These are phyloP conservation scores for Drosophila pseudotakahashii DNA, from an alignment of 2,888 invertebrate genomes.

Conservation along the genomic window DNA sequence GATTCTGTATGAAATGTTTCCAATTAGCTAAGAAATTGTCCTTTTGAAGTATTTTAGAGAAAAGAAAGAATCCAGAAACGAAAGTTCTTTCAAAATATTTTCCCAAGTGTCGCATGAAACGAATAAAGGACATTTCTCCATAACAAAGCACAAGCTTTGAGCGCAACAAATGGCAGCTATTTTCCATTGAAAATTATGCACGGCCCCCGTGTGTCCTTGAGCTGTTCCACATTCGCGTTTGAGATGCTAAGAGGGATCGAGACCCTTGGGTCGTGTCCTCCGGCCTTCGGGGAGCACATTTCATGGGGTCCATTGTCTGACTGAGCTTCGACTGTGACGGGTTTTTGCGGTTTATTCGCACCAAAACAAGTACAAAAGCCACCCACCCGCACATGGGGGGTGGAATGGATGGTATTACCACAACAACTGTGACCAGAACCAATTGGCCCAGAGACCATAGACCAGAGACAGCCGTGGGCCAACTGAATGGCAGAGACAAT, in stretches of 20 bases:
- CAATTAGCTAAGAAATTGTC: background rate
- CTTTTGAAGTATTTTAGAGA: background rate
- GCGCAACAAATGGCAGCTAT: conserved; percentile 25
- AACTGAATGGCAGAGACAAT: conserved; percentile 38
- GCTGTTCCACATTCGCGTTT: conserved; percentile 25
- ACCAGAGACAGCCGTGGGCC: conserved; percentile 12
- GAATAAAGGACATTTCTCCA: conserved; percentile 13
- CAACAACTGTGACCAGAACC: conserved; percentile 69
- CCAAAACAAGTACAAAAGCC: conserved; percentile 37
- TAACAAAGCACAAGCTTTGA: conserved; percentile 9
- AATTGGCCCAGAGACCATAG: conserved; percentile 57
- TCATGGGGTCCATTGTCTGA: conserved; percentile 69
- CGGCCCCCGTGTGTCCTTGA: conserved; percentile 16
- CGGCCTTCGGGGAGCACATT: conserved; percentile 37
- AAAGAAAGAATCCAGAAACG: background rate
- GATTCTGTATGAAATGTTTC: background rate
- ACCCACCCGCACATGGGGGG: too few species aligned
- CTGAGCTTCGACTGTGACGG: conserved; percentile 33
- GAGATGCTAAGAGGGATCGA: conserved; percentile 7
- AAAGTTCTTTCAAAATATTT: background rate
- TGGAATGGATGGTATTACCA: too few species aligned
- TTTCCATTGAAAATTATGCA: conserved; percentile 37
- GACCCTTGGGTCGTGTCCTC: conserved; percentile 26
- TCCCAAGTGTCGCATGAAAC: background rate
- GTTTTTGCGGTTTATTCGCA: conserved; percentile 67